These are phyloP conservation scores for Cotesia vestalis DNA, from an alignment of 1,140 invertebrate species.

Conservation along the genomic window DNA sequence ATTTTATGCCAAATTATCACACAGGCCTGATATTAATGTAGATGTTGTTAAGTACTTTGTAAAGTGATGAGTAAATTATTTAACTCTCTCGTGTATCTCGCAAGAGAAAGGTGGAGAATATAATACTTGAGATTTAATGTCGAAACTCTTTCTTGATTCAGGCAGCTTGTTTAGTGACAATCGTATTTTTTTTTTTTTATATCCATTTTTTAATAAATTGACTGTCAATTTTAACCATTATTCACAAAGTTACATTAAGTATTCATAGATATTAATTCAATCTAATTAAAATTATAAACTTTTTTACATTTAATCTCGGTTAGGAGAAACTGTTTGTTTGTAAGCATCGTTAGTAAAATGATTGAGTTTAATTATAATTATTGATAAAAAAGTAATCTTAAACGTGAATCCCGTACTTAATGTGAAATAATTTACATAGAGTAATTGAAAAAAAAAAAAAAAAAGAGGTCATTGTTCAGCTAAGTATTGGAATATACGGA, in stretches of 20 bases:
- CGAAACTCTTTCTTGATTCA: slow-evolving; percentile 33
- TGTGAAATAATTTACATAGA: not conserved
- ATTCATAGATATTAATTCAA: too few species aligned
- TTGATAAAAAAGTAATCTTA: too few species aligned
- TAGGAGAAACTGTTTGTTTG: too few species aligned
- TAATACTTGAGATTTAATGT: slow-evolving; percentile 39
- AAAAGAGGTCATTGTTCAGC: slow-evolving; percentile 31
- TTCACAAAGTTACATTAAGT: too few species aligned
- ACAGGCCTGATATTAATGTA: slow-evolving; percentile 13
- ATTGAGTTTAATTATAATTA: too few species aligned
- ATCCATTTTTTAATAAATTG: too few species aligned
- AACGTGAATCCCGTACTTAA: too few species aligned
- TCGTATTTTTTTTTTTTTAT: too few species aligned
- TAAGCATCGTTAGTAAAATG: too few species aligned
- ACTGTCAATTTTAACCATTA: too few species aligned
- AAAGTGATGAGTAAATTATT: slow-evolving; percentile 44
- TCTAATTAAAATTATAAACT: too few species aligned
- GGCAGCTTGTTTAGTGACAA: not conserved
- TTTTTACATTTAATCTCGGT: too few species aligned
- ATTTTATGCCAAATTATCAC: slow-evolving; percentile 16
- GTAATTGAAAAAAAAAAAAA: slow-evolving; percentile 5
- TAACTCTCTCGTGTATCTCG: slow-evolving; percentile 42
- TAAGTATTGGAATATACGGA: slow-evolving; percentile 22
- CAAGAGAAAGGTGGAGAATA: slow-evolving; percentile 42
- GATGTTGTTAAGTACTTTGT: slow-evolving; percentile 32